Percentiles rank a stretch among this genome's conserved stretches.
Evolutionary conservation across 2,113 vertebrate species (phyloP).

Genomic region (Cyanoramphus novaezelandiae): DNA sequence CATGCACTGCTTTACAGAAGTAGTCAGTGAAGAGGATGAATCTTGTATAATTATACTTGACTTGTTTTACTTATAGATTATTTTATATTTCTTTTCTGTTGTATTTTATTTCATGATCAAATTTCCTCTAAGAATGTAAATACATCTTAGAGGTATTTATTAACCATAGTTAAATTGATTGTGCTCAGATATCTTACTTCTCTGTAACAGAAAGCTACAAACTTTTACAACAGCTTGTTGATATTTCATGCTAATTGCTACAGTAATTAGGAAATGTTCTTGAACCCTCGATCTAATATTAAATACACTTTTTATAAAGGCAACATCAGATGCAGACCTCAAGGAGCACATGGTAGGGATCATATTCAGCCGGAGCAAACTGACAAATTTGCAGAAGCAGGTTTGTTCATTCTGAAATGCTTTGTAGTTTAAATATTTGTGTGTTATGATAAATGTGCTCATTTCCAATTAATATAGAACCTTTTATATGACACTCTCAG

Average conservation of each 20-base stretch:
- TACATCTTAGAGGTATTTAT: background rate
- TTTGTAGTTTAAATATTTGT: background rate
- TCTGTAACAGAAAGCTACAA: background rate
- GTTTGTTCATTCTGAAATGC: conserved; percentile 69
- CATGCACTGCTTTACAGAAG: background rate
- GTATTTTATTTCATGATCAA: background rate
- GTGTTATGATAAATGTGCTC: background rate
- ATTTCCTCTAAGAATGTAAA: background rate
- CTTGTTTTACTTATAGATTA: background rate
- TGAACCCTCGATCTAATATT: background rate
- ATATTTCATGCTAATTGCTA: background rate
- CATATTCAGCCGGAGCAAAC: conserved; percentile 98
- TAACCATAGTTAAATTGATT: background rate
- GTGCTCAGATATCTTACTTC: background rate
- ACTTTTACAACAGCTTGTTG: background rate
- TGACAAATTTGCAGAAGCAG: conserved; percentile 99
- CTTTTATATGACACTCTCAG: background rate
- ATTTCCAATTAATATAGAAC: background rate
- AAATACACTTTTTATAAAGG: conserved; percentile 71
- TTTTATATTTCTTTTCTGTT: background rate
- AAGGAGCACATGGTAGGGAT: conserved; percentile 99
- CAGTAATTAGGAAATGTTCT: background rate
- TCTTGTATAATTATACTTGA: background rate
- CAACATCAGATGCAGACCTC: conserved; percentile 94
- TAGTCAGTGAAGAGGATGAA: background rate